Evolutionary conservation across 2,888 invertebrate genomes (phyloP).

Genomic region (Lysandra bellargus): DNA sequence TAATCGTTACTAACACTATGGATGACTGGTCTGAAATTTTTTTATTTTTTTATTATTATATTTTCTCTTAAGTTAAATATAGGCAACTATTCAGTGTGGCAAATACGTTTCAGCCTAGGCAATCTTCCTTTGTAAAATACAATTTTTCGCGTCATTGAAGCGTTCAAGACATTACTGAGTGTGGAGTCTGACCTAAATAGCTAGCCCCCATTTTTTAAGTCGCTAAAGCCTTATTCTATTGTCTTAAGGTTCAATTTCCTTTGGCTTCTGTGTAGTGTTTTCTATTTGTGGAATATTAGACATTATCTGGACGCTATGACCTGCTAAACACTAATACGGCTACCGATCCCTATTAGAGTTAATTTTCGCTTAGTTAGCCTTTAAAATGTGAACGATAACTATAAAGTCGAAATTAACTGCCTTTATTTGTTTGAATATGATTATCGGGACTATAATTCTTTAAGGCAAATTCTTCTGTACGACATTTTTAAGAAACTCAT

Average conservation of each 20-base stretch:
- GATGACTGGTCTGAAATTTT: too few species aligned
- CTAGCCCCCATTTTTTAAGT: conserved; percentile 50
- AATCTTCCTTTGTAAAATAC: conserved; percentile 67
- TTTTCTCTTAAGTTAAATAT: background rate
- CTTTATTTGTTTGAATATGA: background rate
- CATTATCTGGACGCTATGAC: conserved; percentile 60
- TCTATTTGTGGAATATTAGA: conserved; percentile 53
- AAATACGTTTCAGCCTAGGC: conserved; percentile 50
- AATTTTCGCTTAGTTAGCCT: conserved; percentile 55
- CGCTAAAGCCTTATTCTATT: conserved; percentile 31
- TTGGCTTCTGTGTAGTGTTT: conserved; percentile 36
- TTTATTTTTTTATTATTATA: too few species aligned
- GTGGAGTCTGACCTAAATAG: conserved; percentile 58
- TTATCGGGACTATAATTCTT: background rate
- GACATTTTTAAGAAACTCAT: too few species aligned
- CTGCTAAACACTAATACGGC: conserved; percentile 63
- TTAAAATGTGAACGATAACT: conserved; percentile 33
- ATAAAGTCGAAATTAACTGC: background rate
- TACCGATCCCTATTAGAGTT: conserved; percentile 55
- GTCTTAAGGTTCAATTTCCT: conserved; percentile 46
- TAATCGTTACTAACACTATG: too few species aligned
- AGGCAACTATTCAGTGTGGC: conserved; percentile 30
- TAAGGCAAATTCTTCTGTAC: too few species aligned
- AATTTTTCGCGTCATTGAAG: conserved; percentile 73
- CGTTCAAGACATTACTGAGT: conserved; percentile 73